Base-by-base conservation (phyloP, 2,888 invertebrate species). In the Ceriagrion tenellum region DNA sequence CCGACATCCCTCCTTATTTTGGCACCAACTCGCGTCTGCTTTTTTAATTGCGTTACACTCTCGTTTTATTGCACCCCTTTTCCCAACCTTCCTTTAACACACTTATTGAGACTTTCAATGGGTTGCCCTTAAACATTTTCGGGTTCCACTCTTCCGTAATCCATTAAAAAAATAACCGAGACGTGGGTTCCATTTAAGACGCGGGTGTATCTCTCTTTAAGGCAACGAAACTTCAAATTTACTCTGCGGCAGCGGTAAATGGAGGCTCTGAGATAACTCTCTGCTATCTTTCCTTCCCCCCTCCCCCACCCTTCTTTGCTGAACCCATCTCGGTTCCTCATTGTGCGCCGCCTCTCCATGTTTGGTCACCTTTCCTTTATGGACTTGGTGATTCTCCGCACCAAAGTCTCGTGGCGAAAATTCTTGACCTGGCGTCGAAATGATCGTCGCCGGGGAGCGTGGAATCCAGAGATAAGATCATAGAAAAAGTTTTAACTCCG, bases 181-280 rank as follows among this genome's bases (percentile, higher is more conserved):
- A 69, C n/a, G 69, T 8, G 20, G 59, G 23, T 3, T 13, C 81
- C 81, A 81, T 81, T 81, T 81, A 81, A 81, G 81, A 35, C 81
- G 35, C 16, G 35, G 81, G 81, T 35, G 35, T 35, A 0, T 81
- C 35, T 81, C 35, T 81, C 81, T 81, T 81, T 81, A 81, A 81
- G 81, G 81, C 81, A 81, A 35, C 30, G 81, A 81, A 81, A 81
- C 81, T 81, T 81, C 81, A 81, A 81, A 81, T 81, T 81, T 81
- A 81, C 81, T 81, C 81, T 81, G 16, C 81, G 23, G 30, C 30
- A 13, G 26, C 35, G 81, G 81, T 81, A 81, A 81, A 81, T 35
- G 81, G 81, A 81, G 69, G 69, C 35, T 13, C 35, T 12, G 81
- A 81, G 30, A 13, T 30, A 81, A 30, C 35, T 16, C n/a, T 13